Conservation (phyloP, 2,113 vertebrate genomes). For the Seriola aureovittata region DNA sequence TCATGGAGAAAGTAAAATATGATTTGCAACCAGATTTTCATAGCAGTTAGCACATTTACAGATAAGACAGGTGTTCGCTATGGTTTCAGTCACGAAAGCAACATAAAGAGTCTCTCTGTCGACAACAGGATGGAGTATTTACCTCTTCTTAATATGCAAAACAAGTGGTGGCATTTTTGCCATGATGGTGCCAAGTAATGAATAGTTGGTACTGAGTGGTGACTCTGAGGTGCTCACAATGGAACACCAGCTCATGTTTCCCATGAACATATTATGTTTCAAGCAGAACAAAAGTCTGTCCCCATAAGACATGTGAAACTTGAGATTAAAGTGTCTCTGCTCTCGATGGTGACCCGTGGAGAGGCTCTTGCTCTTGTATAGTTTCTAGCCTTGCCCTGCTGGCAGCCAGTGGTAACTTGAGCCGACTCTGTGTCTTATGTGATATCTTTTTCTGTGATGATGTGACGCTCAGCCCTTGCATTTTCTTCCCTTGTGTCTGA, state of each 20-base stretch:
- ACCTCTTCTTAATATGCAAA: slow-evolving; percentile 58
- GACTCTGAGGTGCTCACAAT: background rate
- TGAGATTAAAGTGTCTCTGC: slow-evolving; percentile 41
- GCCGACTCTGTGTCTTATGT: background rate
- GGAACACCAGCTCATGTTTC: slow-evolving; percentile 8
- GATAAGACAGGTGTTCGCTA: slow-evolving; percentile 43
- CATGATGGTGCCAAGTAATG: background rate
- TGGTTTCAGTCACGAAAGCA: slow-evolving; percentile 18
- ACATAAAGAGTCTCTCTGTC: slow-evolving; percentile 32
- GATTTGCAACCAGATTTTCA: slow-evolving; percentile 68
- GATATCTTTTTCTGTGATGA: background rate
- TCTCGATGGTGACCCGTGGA: slow-evolving; percentile 21
- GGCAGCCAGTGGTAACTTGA: slow-evolving; percentile 2
- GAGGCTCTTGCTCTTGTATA: slow-evolving; percentile 33
- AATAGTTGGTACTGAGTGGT: background rate
- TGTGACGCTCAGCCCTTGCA: background rate
- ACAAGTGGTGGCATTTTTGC: background rate
- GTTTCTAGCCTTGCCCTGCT: background rate
- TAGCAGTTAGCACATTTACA: slow-evolving; percentile 46
- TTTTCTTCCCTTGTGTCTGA: slow-evolving; percentile 24
- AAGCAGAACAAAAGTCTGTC: slow-evolving; percentile 42
- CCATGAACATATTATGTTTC: slow-evolving; percentile 30
- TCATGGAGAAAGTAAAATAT: slow-evolving; percentile 1
- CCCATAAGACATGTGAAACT: slow-evolving; percentile 30
- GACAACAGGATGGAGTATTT: background rate